Base-by-base conservation (phyloP, 2,888 invertebrate genomes). In the Ectemnius continuus region DNA sequence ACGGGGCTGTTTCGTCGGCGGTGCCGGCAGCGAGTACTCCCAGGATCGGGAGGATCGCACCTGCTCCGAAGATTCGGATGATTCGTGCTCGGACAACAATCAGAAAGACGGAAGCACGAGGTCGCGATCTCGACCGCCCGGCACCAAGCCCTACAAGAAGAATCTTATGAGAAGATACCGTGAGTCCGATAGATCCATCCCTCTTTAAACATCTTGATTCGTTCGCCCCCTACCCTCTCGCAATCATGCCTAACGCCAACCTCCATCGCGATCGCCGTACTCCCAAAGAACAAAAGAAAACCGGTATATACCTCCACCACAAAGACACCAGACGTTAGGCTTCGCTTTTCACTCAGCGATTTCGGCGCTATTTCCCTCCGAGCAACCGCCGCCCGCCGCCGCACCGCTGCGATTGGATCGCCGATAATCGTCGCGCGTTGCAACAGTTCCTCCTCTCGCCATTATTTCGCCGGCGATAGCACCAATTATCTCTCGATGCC, bases 151-250 rank as follows among this genome's bases (percentile, higher is more conserved):
- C 62, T 97, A 97, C 93, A 97, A 97, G 94, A 97, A 97, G 92
- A 96, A 95, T 88, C 94, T 97, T 88, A 97, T 97, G 94, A 96
- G 96, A 92, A 93, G 97, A 94, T 97, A 97, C 93, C 95, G 97
- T 97, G 95, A 97, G 97, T 96, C 73, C 61, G 16, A 20, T 11
- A 20, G 62, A 62, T 62, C 20, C 62, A 47, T 62, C 47, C 46
- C 16, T 16, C 6, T 56, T 48, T 65, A 14, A 20, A 52, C 52
- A 16, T 60, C 16, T 20, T 13, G 14, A 60, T 14, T 0, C 20
- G 2, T 2, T 20, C 28, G 28, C 36, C 60, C 60, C 8, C 14
- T 23, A 14, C 1, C 36, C 13, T 14, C 36, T 18, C 60, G 36
- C 4, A 36, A 4, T 14, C 11, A 36, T 36, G 36, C 11, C 36